A percentile compares a stretch with the other conserved stretches of the same genome.
Conservation (phyloP, 1,140 invertebrate genomes). For the Zeugodacus cucurbitae region DNA sequence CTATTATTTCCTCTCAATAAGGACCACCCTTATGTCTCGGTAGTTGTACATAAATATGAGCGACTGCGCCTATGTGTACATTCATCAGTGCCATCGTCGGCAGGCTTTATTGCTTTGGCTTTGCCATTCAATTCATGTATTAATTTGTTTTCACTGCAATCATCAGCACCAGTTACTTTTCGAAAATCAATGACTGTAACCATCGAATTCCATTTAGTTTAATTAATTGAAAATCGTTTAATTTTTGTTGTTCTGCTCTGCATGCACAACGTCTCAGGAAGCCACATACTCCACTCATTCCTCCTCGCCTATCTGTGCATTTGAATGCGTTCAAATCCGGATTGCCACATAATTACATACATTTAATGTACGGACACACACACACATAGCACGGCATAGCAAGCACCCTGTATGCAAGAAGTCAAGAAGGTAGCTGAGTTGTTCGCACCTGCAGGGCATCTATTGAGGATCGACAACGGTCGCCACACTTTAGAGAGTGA, state of each 20-base stretch:
- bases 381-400: neutral
- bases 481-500: neutral
- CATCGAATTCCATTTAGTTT: conserved; percentile 35
- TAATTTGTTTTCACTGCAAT: conserved; percentile 21
- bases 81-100: neutral
- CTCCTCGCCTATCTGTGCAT: neutral
- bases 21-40: neutral
- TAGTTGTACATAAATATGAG: neutral
- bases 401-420: neutral
- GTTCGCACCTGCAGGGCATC: neutral
- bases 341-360: neutral
- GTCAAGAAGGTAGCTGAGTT: neutral
- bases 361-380: neutral
- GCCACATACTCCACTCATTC: too few species aligned
- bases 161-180: conserved; percentile 13
- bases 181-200: conserved; percentile 29
- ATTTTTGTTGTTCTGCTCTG: neutral
- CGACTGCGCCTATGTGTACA: neutral
- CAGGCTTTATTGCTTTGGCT: neutral
- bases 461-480: neutral
- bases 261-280: neutral
- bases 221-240: conserved; percentile 39
- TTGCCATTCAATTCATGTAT: conserved; percentile 26
- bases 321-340: neutral
- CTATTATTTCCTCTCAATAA: neutral